Evolutionary conservation across 2,797 vertebrate species (phyloP).

Genomic region (Centroberyx gerrardi): DNA sequence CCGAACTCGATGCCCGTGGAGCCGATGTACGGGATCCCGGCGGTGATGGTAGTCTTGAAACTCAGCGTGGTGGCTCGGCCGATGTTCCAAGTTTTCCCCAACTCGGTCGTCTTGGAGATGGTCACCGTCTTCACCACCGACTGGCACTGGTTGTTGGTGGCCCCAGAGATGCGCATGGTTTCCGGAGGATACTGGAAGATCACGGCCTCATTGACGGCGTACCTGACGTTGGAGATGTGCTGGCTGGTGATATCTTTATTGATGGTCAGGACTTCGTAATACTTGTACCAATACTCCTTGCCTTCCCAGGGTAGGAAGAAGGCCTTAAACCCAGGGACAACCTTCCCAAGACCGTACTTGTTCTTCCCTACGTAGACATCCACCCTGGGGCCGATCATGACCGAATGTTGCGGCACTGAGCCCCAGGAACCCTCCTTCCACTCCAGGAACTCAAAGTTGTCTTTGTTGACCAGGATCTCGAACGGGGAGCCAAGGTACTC

Average conservation of each 20-base stretch:
- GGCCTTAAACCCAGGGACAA: conserved; percentile 45
- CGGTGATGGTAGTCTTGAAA: conserved; percentile 28
- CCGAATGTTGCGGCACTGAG: conserved; percentile 55
- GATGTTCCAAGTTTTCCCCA: conserved; percentile 66
- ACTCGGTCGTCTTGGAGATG: conserved; percentile 46
- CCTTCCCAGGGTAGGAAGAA: conserved; percentile 73
- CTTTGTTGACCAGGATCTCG: conserved; percentile 71
- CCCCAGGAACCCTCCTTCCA: conserved; percentile 66
- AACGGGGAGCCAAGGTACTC: conserved; percentile 41
- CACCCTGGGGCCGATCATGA: conserved; percentile 50
- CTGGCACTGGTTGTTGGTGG: conserved; percentile 56
- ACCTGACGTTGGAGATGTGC: conserved; percentile 53
- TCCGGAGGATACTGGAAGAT: conserved; percentile 55
- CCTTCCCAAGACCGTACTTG: conserved; percentile 76
- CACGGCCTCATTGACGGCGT: conserved; percentile 49
- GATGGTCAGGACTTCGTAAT: conserved; percentile 70
- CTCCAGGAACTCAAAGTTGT: conserved; percentile 71
- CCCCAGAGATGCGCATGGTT: conserved; percentile 44
- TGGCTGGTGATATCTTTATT: conserved; percentile 53
- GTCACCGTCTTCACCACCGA: conserved; percentile 38
- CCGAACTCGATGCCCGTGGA: conserved; percentile 30
- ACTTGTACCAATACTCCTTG: conserved; percentile 63
- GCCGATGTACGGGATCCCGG: conserved; percentile 47
- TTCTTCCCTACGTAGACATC: conserved; percentile 71
- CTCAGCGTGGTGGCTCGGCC: conserved; percentile 46